phyloP scores from a whole-genome alignment of 2,113 vertebrate species.

The Pristiophorus japonicus region DNA sequence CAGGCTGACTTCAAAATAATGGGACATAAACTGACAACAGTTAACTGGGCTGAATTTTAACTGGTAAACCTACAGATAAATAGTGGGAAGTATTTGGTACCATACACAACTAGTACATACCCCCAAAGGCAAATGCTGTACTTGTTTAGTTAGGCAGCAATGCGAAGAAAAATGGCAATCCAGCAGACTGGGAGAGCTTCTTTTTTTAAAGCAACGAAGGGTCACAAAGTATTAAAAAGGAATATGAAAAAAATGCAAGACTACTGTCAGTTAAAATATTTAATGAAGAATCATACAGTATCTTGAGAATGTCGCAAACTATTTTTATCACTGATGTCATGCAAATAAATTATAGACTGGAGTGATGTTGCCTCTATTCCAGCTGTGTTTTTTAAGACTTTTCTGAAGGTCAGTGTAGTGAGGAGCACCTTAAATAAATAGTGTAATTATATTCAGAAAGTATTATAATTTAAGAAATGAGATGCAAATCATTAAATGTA shows the following conservation, averaged over 20 bases:
- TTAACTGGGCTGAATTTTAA: not conserved
- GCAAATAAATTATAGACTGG: too few relatives aligned
- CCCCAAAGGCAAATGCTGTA: not conserved
- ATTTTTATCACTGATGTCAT: not conserved
- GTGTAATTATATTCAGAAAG: not conserved
- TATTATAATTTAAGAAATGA: not conserved
- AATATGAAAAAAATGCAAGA: not conserved
- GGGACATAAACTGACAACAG: not conserved
- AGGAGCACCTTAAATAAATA: not conserved
- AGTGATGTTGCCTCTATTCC: not conserved
- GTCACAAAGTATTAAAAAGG: not conserved
- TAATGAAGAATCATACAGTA: not conserved
- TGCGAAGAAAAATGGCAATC: not conserved
- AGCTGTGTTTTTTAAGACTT: not conserved
- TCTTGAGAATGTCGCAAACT: not conserved
- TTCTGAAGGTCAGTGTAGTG: not conserved
- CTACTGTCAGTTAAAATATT: not conserved
- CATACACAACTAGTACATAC: not conserved
- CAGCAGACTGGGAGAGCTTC: not conserved
- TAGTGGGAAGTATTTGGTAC: not conserved
- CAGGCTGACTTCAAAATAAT: too few relatives aligned
- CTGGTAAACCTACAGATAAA: not conserved
- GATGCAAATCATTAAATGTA: not conserved
- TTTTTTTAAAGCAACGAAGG: not conserved
- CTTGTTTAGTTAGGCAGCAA: not conserved